A percentile compares a stretch with the other conserved stretches of the same genome.
These are phyloP conservation scores for Onthophagus taurus DNA, from an alignment of 1,140 invertebrate species.

Conservation along the genomic window DNA sequence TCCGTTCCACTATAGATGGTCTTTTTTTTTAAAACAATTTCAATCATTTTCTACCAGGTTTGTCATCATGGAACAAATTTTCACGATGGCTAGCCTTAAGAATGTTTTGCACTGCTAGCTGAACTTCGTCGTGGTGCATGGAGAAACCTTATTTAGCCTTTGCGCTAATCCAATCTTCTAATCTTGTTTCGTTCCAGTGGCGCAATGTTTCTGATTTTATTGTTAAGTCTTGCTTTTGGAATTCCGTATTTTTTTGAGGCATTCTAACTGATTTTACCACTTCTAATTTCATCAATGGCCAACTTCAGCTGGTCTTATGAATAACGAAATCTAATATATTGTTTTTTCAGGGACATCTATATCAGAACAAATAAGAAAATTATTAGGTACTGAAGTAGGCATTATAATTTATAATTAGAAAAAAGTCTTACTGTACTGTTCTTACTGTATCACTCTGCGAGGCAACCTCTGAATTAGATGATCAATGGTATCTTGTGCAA, in stretches of 20 bases:
- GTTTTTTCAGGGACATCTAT: neutral
- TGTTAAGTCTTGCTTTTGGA: neutral
- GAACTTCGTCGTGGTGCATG: no score
- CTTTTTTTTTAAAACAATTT: neutral
- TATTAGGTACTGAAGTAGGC: no score
- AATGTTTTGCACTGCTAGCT: neutral
- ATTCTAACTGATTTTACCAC: neutral
- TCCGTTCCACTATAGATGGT: neutral
- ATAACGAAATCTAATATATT: neutral
- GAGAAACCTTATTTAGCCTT: neutral
- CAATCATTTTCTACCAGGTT: neutral
- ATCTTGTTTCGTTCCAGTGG: neutral
- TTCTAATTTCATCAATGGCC: neutral
- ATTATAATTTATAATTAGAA: no score
- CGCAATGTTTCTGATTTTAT: neutral
- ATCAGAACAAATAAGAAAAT: no score
- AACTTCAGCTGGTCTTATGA: neutral
- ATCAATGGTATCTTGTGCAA: no score
- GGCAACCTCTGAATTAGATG: no score
- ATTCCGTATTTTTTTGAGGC: neutral
- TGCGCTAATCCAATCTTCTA: neutral
- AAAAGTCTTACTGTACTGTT: no score
- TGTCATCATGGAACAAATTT: conserved; percentile 1
- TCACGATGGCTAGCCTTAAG: neutral
- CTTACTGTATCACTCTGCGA: no score